A percentile compares a stretch with the other conserved stretches of the same genome.
These are phyloP conservation scores for Apeira syringaria DNA, from an alignment of 2,888 invertebrate species.

Conservation along the genomic window DNA sequence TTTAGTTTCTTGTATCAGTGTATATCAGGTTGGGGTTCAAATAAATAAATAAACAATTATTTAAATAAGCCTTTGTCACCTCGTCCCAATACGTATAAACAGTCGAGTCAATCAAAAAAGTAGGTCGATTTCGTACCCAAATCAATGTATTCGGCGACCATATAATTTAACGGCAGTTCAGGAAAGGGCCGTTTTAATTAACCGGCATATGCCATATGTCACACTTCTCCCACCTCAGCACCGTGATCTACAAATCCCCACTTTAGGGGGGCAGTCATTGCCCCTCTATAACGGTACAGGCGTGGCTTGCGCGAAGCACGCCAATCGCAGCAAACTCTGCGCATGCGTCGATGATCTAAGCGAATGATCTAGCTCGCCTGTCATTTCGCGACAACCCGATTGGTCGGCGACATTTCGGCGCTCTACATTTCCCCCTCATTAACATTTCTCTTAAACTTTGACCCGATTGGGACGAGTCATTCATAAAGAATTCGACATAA, in stretches of 20 bases:
- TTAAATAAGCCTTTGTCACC: too few species aligned
- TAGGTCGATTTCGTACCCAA: constrained; percentile 27
- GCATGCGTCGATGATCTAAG: constrained; percentile 70
- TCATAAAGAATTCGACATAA: constrained; percentile 37
- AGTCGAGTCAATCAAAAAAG: too few species aligned
- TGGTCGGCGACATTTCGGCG: constrained; percentile 62
- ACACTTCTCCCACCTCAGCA: constrained; percentile 58
- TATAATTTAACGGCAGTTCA: constrained; percentile 46
- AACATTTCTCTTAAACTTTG: constrained; percentile 60
- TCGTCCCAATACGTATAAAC: too few species aligned
- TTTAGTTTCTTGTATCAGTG: too few species aligned
- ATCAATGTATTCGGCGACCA: constrained; percentile 20
- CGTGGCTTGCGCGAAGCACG: constrained; percentile 70
- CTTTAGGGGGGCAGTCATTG: constrained; percentile 72
- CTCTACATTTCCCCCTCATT: constrained; percentile 48
- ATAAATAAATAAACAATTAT: too few species aligned
- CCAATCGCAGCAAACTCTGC: constrained; percentile 72
- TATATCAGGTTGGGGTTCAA: too few species aligned
- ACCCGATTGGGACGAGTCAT: constrained; percentile 42
- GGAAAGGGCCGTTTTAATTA: constrained; percentile 64
- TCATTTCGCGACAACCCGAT: constrained; percentile 77
- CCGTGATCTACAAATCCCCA: constrained; percentile 72
- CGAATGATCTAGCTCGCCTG: constrained; percentile 80
- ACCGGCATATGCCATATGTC: constrained; percentile 67
- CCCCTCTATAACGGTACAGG: constrained; percentile 81